Base-by-base conservation (phyloP, 2,888 invertebrate genomes). In the Cryptocephalus primarius region DNA sequence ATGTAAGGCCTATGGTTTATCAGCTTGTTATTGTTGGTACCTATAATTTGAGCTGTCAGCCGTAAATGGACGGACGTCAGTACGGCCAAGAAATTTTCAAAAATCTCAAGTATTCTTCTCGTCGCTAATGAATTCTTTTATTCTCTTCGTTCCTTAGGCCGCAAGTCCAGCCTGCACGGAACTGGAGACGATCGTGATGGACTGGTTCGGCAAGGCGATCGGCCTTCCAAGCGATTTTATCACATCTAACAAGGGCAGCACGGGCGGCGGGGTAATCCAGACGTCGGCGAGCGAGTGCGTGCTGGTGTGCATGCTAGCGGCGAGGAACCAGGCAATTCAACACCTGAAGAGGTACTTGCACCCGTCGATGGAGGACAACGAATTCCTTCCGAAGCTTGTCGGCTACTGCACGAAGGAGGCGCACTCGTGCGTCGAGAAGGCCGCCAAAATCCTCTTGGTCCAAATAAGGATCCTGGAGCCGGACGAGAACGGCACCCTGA, bases 81-180 rank as follows among this genome's bases (percentile, higher is more conserved):
- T 22, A 22, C 6, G 6, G 22, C 6, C 22, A 6, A 22, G 22
- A 22, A 22, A 4, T 22, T 22, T 22, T 22, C 22, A 22, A 22
- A 22, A 2, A 6, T 22, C 3, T 22, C 22, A 2, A 22, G 22
- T 22, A 22, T 22, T 22, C 6, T 22, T 22, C 22, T 22, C 22
- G 22, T 22, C 3, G 6, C 22, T 22, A 22, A 22, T 22, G 22
- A 6, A 22, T 22, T 22, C n/a, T 22, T 22, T 22, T 22, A 22
- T 22, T 22, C 2, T 22, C 6, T 22, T 22, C 22, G 22, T 22
- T 22, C 22, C 77, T 47, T 74, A 91, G 91, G 94, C 94, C 12
- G 93, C 95, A n/a, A 92, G 92, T 73, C 95, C 96, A 2, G 93
- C 94, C 2, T 93, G 92, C 67, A 94, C 95, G 38, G 96, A 96